Base-by-base conservation (phyloP, 2,888 invertebrate genomes). In the Synergus laeviventris region DNA sequence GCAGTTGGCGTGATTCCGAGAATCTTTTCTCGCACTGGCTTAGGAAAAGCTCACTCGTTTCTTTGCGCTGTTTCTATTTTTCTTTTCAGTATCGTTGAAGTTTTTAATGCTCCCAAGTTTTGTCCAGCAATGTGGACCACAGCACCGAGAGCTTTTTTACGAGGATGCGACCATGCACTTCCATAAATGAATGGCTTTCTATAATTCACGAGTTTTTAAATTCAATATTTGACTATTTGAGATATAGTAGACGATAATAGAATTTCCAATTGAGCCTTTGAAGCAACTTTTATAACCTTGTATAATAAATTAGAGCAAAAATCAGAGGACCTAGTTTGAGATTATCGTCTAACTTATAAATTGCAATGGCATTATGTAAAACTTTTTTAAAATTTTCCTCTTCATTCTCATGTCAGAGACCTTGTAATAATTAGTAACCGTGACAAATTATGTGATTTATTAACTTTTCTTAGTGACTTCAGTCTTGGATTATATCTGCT, bases 1-100 rank as follows among this genome's bases (percentile, higher is more conserved):
- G 81, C 77, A 77, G 79, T 77, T 79, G 81, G 81, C 78, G 78
- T 81, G 81, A 81, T 81, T 81, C 81, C 76, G 77, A 79, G 78
- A 81, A 81, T 79, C 81, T 79, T 81, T 79, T 79, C 54, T 78
- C 77, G 74, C 76, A 78, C 80, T 74, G 78, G 80, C 78, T 79
- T 78, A 73, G 59, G 78, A 78, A 80, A 75, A 81, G 77, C 77
- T 75, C 74, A 78, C 79, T 79, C 76, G 79, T 80, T 81, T 81
- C 79, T 77, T 77, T 78, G 66, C 77, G 49, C 64, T 76, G 70
- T 49, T 76, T 45, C 73, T 76, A 76, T 79, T 79, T 78, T 79
- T 74, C 59, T 70, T 78, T 79, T 81, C 73, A 76, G 77, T 77
- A 56, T 56, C 14, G 61, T 31, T 70, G 74, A 80, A 81, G 78